phyloP scores from a whole-genome alignment of 2,113 vertebrate genomes.

The Hemiscyllium ocellatum region DNA sequence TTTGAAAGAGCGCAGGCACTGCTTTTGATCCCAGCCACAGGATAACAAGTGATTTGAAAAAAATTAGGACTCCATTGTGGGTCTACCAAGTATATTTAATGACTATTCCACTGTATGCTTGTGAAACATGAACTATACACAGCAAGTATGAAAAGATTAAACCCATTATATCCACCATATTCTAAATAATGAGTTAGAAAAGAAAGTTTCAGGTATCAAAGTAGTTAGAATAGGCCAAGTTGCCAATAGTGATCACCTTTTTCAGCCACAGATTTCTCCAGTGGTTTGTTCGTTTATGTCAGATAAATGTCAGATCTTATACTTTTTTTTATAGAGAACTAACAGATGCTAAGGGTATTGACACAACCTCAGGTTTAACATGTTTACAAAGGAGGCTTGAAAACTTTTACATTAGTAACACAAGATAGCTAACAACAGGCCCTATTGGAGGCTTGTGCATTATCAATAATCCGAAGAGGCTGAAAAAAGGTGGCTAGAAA shows the following conservation, averaged over 20 bases:
- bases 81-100: neutral
- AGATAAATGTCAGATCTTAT: neutral
- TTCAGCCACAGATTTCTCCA: neutral
- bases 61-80: neutral
- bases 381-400: neutral
- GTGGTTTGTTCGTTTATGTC: neutral
- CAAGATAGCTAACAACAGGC: neutral
- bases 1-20: neutral
- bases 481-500: neutral
- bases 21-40: neutral
- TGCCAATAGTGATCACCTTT: neutral
- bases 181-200: neutral
- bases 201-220: neutral
- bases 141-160: neutral
- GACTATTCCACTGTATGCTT: neutral
- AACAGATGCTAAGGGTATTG: neutral
- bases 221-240: neutral
- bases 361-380: neutral
- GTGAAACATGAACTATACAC: neutral
- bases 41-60: too few relatives aligned
- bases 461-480: neutral
- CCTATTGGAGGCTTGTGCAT: neutral
- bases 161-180: neutral
- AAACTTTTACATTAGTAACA: neutral
- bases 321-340: neutral